These are phyloP conservation scores for Chaunax sp. DNA, from an alignment of 2,797 vertebrate genomes.

Conservation along the genomic window DNA sequence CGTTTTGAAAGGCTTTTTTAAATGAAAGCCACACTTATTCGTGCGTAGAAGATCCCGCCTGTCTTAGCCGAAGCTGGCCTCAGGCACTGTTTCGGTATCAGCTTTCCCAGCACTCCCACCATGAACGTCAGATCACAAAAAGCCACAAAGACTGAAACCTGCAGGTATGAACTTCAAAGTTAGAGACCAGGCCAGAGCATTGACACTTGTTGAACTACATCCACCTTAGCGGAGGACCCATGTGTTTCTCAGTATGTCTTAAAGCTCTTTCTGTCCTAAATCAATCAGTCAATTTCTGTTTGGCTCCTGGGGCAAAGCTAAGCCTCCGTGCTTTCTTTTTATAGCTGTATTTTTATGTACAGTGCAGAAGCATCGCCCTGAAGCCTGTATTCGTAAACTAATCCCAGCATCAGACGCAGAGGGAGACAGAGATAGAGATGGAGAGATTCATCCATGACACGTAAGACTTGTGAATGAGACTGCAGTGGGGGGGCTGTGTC, in stretches of 20 bases:
- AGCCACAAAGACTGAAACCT: constrained; percentile 26
- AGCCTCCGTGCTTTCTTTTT: not conserved
- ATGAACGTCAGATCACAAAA: constrained; percentile 36
- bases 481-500: constrained; percentile 4
- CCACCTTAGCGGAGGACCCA: not conserved
- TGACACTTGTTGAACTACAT: constrained; percentile 48
- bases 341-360: not conserved
- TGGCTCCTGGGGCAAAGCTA: constrained; percentile 8
- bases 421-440: constrained; percentile 20
- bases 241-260: constrained; percentile 28
- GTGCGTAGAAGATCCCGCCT: constrained; percentile 37
- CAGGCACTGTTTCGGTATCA: constrained; percentile 35
- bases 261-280: constrained; percentile 18
- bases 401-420: constrained; percentile 32
- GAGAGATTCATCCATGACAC: constrained; percentile 5
- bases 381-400: constrained; percentile 22
- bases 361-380: constrained; percentile 27
- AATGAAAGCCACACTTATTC: constrained; percentile 44
- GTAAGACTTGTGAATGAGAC: not conserved
- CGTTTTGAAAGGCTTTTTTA: constrained; percentile 17
- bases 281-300: not conserved
- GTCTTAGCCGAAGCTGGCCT: constrained; percentile 42
- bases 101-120: constrained; percentile 43
- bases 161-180: constrained; percentile 52
- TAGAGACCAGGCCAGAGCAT: constrained; percentile 29